phyloP scores from a whole-genome alignment of 2,888 invertebrate species.

The Cheilosia scutellata region DNA sequence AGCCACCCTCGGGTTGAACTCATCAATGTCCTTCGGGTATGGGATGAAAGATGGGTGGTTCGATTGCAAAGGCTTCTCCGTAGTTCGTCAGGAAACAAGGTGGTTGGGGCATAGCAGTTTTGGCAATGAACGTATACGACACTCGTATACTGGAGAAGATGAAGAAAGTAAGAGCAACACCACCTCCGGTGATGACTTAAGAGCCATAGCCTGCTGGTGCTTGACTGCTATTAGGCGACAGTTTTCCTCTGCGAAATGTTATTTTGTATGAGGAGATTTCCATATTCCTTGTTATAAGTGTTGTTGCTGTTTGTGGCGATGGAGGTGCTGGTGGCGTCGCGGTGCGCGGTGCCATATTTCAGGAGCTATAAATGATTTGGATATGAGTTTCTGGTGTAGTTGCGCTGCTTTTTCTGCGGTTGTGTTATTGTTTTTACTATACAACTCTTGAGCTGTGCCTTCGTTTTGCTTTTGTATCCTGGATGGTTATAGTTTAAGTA shows the following conservation, averaged over 20 bases:
- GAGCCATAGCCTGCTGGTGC: conserved; percentile 49
- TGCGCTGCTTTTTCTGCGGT: conserved; percentile 31
- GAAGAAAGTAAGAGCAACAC: conserved; percentile 22
- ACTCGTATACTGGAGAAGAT: conserved; percentile 2
- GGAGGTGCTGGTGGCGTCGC: not conserved
- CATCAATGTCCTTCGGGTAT: conserved; percentile 30
- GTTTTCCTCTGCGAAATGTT: conserved; percentile 41
- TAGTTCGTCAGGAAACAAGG: conserved; percentile 24
- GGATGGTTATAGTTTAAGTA: conserved; percentile 49
- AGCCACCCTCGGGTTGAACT: conserved; percentile 31
- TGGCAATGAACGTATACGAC: conserved; percentile 19
- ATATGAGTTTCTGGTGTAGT: conserved; percentile 37
- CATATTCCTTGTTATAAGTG: conserved; percentile 30
- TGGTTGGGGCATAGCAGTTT: conserved; percentile 16
- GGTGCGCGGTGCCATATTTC: conserved; percentile 17
- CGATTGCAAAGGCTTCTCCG: conserved; percentile 24
- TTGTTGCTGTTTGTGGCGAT: conserved; percentile 13
- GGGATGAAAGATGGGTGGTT: conserved; percentile 11
- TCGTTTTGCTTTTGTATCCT: conserved; percentile 35
- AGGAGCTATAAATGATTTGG: conserved; percentile 56
- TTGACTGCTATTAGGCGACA: conserved; percentile 64
- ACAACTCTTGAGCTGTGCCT: conserved; percentile 14
- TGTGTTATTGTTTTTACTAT: conserved; percentile 33
- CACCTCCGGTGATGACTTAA: conserved; percentile 35
- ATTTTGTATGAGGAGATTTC: conserved; percentile 51